Evolutionary conservation across 2,113 vertebrate genomes (phyloP).

Genomic region (Sceloporus tristichus): DNA sequence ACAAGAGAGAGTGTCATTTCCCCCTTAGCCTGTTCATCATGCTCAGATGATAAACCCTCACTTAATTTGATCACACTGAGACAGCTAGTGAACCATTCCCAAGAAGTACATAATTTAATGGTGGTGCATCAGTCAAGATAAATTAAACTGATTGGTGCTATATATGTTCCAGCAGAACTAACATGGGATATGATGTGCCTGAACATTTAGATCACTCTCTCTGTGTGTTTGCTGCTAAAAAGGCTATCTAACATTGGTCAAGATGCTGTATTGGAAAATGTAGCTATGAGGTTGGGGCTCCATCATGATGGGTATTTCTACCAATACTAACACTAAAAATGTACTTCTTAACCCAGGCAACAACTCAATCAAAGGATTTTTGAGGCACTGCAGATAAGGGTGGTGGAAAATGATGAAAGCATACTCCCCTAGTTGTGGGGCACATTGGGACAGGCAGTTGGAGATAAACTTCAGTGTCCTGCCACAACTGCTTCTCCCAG

Average conservation of each 20-base stretch:
- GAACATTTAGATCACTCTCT: constrained; percentile 34
- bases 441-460: no score
- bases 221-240: constrained; percentile 4
- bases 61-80: constrained; percentile 42
- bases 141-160: constrained; percentile 28
- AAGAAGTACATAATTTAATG: constrained; percentile 31
- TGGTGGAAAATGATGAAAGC: no score
- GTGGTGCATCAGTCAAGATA: constrained; percentile 39
- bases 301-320: no score
- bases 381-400: no score
- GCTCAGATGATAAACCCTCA: constrained; percentile 25
- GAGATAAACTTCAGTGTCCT: no score
- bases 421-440: no score
- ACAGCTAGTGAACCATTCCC: constrained; percentile 40
- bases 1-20: constrained; percentile 4
- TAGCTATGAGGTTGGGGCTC: no score
- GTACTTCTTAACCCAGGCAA: no score
- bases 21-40: constrained; percentile 25
- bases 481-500: no score
- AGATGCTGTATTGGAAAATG: no score
- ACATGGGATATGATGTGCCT: neutral
- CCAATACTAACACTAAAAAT: no score
- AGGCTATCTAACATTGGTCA: neutral
- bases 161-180: constrained; percentile 24
- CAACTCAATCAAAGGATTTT: no score